These are phyloP conservation scores for Tiaroga cobitis DNA, from an alignment of 2,797 vertebrate species.

Conservation along the genomic window DNA sequence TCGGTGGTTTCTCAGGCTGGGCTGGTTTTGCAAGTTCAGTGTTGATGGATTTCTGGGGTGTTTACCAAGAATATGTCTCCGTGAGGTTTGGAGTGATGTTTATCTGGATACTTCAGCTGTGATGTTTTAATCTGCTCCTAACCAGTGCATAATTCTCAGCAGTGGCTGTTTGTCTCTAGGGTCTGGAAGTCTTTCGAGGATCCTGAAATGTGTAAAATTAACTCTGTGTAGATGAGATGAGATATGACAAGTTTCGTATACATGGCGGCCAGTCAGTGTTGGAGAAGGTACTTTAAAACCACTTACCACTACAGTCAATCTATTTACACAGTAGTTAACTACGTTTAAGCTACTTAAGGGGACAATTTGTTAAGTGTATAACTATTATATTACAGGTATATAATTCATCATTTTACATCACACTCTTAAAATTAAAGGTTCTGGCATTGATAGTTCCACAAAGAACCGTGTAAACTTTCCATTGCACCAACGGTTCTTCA, in stretches of 20 bases:
- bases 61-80: slow-evolving; percentile 65
- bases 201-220: neutral
- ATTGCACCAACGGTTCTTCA: neutral
- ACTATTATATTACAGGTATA: too few relatives aligned
- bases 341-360: neutral
- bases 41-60: slow-evolving; percentile 56
- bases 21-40: slow-evolving; percentile 54
- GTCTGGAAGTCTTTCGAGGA: slow-evolving; percentile 20
- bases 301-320: neutral
- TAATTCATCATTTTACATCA: neutral
- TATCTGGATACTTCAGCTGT: slow-evolving; percentile 56
- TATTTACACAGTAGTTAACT: neutral
- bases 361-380: neutral
- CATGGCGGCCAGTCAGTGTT: neutral
- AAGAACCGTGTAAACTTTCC: neutral
- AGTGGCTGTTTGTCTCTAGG: slow-evolving; percentile 33
- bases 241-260: neutral
- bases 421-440: neutral
- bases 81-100: slow-evolving; percentile 59
- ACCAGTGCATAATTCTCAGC: slow-evolving; percentile 40
- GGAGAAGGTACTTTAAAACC: neutral
- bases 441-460: neutral
- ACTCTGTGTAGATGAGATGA: slow-evolving; percentile 10
- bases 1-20: slow-evolving; percentile 60
- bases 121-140: slow-evolving; percentile 55